Conservation (phyloP, 2,888 invertebrate species). For the Dicyrtoma fusca region DNA sequence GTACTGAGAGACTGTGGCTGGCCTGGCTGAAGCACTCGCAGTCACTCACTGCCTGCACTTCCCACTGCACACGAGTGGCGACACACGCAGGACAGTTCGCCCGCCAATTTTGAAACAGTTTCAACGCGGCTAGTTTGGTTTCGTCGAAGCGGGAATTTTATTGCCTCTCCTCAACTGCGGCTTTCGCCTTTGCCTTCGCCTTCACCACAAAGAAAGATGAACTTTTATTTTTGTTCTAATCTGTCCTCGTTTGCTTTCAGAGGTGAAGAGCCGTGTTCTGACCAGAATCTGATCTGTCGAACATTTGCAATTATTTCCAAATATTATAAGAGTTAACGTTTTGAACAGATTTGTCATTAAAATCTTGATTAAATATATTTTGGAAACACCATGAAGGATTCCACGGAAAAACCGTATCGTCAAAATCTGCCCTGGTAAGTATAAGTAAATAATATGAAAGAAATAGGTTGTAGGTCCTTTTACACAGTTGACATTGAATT, state of each 20-base stretch:
- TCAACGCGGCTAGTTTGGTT: slow-evolving; percentile 1
- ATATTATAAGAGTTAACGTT: too few relatives aligned
- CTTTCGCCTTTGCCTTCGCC: too few relatives aligned
- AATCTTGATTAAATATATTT: too few relatives aligned
- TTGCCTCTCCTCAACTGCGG: too few relatives aligned
- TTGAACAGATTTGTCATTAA: too few relatives aligned
- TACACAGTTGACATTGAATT: background rate
- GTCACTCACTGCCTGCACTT: background rate
- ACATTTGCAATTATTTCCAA: too few relatives aligned
- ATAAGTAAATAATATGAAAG: background rate
- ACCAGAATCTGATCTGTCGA: too few relatives aligned
- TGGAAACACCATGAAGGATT: slow-evolving; percentile 6
- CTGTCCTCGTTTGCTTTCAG: too few relatives aligned
- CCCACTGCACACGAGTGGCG: slow-evolving; percentile 3
- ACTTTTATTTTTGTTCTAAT: too few relatives aligned
- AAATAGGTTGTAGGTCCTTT: background rate
- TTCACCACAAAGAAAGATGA: too few relatives aligned
- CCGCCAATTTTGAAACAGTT: background rate
- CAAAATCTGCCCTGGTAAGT: slow-evolving; percentile 54
- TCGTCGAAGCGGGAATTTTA: slow-evolving; percentile 12
- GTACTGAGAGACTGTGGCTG: background rate
- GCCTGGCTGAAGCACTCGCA: slow-evolving; percentile 8
- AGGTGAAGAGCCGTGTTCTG: too few relatives aligned
- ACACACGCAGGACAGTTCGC: background rate
- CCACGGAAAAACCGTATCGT: slow-evolving; percentile 47